phyloP scores from a whole-genome alignment of 2,113 vertebrate genomes.

The Clarias gariepinus region DNA sequence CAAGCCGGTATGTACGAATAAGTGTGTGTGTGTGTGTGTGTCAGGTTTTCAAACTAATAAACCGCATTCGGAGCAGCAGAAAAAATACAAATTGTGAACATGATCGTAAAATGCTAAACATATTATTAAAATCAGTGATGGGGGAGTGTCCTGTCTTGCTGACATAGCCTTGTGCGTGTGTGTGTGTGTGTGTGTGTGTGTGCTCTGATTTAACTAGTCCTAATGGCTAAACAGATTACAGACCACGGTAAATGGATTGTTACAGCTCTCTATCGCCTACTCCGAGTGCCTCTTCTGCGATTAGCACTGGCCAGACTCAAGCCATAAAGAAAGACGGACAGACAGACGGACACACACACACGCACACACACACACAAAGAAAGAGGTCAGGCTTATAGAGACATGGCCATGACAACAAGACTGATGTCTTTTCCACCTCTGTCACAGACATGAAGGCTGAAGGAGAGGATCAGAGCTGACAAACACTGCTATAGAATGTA shows the following conservation, averaged over 20 bases:
- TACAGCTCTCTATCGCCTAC: constrained; percentile 89
- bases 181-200: constrained; percentile 70
- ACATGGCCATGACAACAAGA: constrained; percentile 14
- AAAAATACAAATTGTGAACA: constrained; percentile 34
- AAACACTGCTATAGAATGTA: background rate
- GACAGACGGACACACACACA: constrained; percentile 39
- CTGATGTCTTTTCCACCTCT: background rate
- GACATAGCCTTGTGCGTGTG: constrained; percentile 26
- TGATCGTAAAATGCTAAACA: constrained; percentile 54
- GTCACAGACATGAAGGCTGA: background rate
- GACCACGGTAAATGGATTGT: constrained; percentile 98
- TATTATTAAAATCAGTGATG: constrained; percentile 34
- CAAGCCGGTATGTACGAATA: constrained; percentile 65
- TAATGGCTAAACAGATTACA: constrained; percentile 99
- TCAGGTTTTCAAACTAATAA: constrained; percentile 48
- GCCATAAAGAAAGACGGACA: constrained; percentile 63
- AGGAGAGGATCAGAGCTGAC: background rate
- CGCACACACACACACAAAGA: constrained; percentile 24
- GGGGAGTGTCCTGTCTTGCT: constrained; percentile 13
- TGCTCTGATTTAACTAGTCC: constrained; percentile 84
- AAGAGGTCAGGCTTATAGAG: background rate
- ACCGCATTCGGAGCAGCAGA: constrained; percentile 37
- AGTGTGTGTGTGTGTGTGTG: constrained; percentile 15
- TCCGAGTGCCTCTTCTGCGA: constrained; percentile 87
- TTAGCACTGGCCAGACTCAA: constrained; percentile 82